Evolutionary conservation across 2,888 invertebrate genomes (phyloP).

Genomic region (Elmis aenea): DNA sequence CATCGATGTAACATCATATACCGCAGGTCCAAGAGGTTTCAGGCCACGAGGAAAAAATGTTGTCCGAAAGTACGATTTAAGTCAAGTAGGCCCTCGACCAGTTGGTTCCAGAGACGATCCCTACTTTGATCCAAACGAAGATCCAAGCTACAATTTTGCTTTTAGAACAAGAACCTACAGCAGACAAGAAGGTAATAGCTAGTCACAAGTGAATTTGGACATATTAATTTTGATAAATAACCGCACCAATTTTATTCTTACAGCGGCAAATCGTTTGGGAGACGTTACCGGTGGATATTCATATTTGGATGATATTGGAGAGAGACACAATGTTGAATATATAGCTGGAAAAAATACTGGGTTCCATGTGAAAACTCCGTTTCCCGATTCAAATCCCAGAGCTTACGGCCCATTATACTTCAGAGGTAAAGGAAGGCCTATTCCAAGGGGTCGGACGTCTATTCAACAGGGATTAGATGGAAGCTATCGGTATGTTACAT

Average conservation of each 20-base stretch:
- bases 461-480: constrained; percentile 69
- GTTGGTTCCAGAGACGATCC: constrained; percentile 65
- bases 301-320: constrained; percentile 70
- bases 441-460: constrained; percentile 65
- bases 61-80: constrained; percentile 65
- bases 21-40: constrained; percentile 73
- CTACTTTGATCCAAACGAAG: constrained; percentile 70
- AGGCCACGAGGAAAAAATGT: constrained; percentile 73
- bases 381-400: constrained; percentile 63
- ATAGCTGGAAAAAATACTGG: constrained; percentile 72
- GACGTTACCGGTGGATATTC: constrained; percentile 59
- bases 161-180: constrained; percentile 64
- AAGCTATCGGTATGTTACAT: constrained; percentile 59
- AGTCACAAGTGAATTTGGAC: background rate
- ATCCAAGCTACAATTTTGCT: constrained; percentile 68
- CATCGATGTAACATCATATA: constrained; percentile 66
- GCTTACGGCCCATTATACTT: constrained; percentile 61
- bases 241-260: constrained; percentile 9
- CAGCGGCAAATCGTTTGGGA: constrained; percentile 39
- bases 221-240: background rate
- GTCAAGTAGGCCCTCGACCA: constrained; percentile 60
- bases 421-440: constrained; percentile 57
- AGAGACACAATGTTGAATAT: constrained; percentile 69
- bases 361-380: constrained; percentile 67
- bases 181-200: constrained; percentile 57